These are phyloP conservation scores for Ornithoptera priamus DNA, from an alignment of 2,888 invertebrate species.

Conservation along the genomic window DNA sequence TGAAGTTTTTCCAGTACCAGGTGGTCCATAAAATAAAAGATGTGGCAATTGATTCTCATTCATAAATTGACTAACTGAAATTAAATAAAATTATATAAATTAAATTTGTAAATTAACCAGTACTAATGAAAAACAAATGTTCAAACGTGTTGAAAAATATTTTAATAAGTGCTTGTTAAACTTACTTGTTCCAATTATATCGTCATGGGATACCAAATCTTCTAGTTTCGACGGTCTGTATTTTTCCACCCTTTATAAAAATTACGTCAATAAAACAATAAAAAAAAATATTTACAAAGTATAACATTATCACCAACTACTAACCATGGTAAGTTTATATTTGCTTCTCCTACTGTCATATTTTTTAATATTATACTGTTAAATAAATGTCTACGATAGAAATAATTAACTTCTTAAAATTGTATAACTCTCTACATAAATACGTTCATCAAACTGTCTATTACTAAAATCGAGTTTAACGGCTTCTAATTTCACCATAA, in stretches of 20 bases:
- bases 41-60: slow-evolving; percentile 96
- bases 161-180: not conserved
- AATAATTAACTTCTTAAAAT: no score
- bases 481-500: no score
- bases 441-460: no score
- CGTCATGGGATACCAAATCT: slow-evolving; percentile 97
- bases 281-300: not conserved
- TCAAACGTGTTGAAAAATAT: no score
- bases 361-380: slow-evolving; percentile 13
- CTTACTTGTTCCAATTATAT: slow-evolving; percentile 97
- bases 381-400: no score
- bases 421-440: no score
- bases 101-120: not conserved
- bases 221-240: slow-evolving; percentile 95
- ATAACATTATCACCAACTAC: slow-evolving; percentile 30
- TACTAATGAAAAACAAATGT: not conserved
- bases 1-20: slow-evolving; percentile 98
- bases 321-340: slow-evolving; percentile 82
- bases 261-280: slow-evolving; percentile 5
- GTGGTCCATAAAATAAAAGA: slow-evolving; percentile 97
- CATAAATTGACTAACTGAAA: slow-evolving; percentile 91
- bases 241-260: slow-evolving; percentile 93
- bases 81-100: not conserved
- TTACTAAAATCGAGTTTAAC: no score
- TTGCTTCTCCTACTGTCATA: slow-evolving; percentile 66